phyloP scores from a whole-genome alignment of 2,113 vertebrate species.

The Sula dactylatra region DNA sequence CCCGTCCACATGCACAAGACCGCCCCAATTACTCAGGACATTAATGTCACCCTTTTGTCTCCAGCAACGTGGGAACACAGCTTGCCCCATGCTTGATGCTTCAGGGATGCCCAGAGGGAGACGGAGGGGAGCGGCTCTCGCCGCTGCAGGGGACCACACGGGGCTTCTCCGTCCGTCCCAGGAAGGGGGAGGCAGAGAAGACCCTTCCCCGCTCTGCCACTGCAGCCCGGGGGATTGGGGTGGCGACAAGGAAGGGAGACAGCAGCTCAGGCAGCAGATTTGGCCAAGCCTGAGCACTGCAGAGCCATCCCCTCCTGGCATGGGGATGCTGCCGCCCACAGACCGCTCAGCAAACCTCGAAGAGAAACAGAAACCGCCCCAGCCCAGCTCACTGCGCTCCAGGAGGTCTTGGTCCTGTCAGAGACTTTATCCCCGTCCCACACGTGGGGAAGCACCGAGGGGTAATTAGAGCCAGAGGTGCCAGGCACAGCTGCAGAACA shows the following conservation, averaged over 20 bases:
- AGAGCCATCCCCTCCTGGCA: neutral
- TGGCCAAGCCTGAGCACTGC: neutral
- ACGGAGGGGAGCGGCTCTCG: neutral
- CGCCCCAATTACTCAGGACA: neutral
- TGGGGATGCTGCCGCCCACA: rapidly evolving
- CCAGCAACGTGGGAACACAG: neutral
- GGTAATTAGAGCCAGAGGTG: neutral
- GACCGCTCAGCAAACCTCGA: neutral
- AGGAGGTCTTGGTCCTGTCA: rapidly evolving
- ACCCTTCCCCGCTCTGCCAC: neutral
- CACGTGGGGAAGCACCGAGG: rapidly evolving
- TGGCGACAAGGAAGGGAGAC: neutral
- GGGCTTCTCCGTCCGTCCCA: neutral
- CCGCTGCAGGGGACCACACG: rapidly evolving
- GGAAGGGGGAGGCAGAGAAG: neutral
- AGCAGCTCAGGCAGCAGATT: neutral
- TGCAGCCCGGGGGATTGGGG: rapidly evolving
- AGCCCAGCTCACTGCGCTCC: neutral
- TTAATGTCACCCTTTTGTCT: neutral
- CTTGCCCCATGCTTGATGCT: rapidly evolving
- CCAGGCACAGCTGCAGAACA: neutral
- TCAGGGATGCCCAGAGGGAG: neutral
- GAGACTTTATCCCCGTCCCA: neutral
- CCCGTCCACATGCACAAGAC: neutral
- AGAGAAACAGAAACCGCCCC: neutral